Evolutionary conservation across 2,113 vertebrate species (phyloP), one percentile per base, ranked within the genome.

Genomic region (Gorsachius goisagi): DNA sequence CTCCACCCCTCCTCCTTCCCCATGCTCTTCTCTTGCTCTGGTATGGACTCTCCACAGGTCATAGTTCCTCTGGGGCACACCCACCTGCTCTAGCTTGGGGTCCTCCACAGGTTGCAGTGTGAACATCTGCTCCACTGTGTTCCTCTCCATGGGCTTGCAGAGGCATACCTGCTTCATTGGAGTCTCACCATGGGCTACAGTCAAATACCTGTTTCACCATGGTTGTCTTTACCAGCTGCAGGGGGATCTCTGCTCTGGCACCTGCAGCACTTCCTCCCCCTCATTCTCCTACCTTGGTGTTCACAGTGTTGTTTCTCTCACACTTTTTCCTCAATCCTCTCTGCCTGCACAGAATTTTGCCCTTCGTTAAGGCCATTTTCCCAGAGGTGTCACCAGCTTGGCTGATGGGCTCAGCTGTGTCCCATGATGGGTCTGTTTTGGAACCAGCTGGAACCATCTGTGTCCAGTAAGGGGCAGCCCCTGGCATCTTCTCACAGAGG

Each of bases 1-100:
- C 11, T 56, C 12, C n/a, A 10, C 7, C 5, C 4, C 15, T 80
- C 33, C 16, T 72, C 58, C 23, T 11, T 56, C 16, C 12, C n/a
- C 30, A 53, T 58, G 15, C 18, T 39, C 72, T 67, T 76, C 9
- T 9, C 9, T 9, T 84, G 20, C 30, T 60, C 21, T 8, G 33
- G 6, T 0, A 0, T 32, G 33, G 19, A 11, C 3, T 63, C 12
- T 59, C 27, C 21, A 50, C 11, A 58, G 8, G 9, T 2, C 39
- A 22, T 3, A 12, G 3, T 11, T 66, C 9, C 41, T 77, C 53
- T 15, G 47, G 35, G 3, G 3, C 30, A 7, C 9, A 35, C 50
- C 11, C 9, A 13, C 21, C 28, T 67, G 32, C 11, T 45, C 13
- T 26, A 72, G 7, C 3, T 24, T 76, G 30, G 13, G 12, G 15